Evolutionary conservation across 92 coral and sea anemone species (phyloP), one percentile per base, ranked within the genome.

Genomic region (Ricordea florida): DNA sequence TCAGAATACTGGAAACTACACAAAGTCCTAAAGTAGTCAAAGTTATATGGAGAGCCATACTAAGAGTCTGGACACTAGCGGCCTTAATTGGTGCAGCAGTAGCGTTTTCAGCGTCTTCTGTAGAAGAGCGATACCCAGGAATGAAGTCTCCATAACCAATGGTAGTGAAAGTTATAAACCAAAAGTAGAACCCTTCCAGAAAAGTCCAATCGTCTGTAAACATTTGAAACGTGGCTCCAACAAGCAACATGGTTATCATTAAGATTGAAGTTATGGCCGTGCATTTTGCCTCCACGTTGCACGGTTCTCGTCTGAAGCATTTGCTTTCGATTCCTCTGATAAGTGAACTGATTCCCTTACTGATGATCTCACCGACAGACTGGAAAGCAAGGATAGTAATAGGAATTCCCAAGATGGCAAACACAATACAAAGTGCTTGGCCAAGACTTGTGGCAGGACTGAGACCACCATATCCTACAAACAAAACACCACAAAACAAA

Each of bases 291-390:
- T 48, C 80, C 17, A 57, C 69, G 25, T 73, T 7, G 15, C 27
- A 2, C 13, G 68, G 69, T 32, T 59, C 60, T 59, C 36, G 31
- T 46, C 23, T 59, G 47, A 44, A 61, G 36, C 58, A 61, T 16
- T 10, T 24, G 4, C 33, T 44, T 35, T 73, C 80, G 2, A 48
- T 48, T 3, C 1, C 21, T 24, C 20, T 18, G 59, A 73, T 73
- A 14, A 34, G 0, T 4, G 24, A 31, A 42, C 20, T 73, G 18
- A 73, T 57, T 8, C 60, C 69, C 4, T 51, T 35, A 18, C 69
- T 73, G 21, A 73, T 44, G 3, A 73, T 44, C 36, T 73, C 80
- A 24, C 80, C 80, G n/a, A 73, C 46, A 9, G 80, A 31, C 41
- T 73, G 51, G 6, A 73, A 73, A 23, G 80, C 70, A 0, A 59